A percentile compares a stretch with the other conserved stretches of the same genome.
Evolutionary conservation across 2,888 invertebrate genomes (phyloP).

Genomic region (Syrphus vitripennis): DNA sequence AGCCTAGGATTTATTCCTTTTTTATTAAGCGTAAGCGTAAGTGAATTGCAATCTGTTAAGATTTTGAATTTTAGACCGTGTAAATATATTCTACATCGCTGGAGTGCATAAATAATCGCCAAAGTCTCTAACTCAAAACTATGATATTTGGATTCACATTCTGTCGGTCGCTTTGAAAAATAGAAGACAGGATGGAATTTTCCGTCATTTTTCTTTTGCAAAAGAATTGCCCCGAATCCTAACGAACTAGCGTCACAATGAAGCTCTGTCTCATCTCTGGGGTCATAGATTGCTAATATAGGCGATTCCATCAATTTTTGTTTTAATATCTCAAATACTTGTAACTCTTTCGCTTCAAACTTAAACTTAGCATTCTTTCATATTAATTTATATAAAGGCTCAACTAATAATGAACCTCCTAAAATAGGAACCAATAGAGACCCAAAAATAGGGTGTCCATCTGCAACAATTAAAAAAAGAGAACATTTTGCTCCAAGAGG

Average conservation of each 20-base stretch:
- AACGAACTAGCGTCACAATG: constrained; percentile 73
- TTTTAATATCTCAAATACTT: neutral
- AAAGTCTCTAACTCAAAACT: neutral
- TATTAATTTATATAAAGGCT: neutral
- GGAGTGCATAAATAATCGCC: neutral
- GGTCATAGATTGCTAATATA: neutral
- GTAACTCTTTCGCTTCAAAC: neutral
- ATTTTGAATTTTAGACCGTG: neutral
- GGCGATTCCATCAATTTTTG: neutral
- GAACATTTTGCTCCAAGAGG: too few species aligned
- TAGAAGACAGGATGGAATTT: too few species aligned
- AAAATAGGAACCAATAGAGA: too few species aligned
- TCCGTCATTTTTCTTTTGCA: too few species aligned
- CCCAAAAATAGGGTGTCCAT: too few species aligned
- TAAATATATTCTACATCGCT: neutral
- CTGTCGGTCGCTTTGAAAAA: too few species aligned
- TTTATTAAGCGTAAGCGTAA: too few species aligned
- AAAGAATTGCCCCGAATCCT: constrained; percentile 73
- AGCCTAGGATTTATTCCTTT: too few species aligned
- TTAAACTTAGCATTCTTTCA: neutral
- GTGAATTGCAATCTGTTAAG: too few species aligned
- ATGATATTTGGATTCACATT: neutral
- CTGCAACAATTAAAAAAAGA: too few species aligned
- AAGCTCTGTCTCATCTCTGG: neutral
- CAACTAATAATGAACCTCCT: too few species aligned